Conservation (phyloP, 2,113 vertebrate species). For the Phasianus colchicus region DNA sequence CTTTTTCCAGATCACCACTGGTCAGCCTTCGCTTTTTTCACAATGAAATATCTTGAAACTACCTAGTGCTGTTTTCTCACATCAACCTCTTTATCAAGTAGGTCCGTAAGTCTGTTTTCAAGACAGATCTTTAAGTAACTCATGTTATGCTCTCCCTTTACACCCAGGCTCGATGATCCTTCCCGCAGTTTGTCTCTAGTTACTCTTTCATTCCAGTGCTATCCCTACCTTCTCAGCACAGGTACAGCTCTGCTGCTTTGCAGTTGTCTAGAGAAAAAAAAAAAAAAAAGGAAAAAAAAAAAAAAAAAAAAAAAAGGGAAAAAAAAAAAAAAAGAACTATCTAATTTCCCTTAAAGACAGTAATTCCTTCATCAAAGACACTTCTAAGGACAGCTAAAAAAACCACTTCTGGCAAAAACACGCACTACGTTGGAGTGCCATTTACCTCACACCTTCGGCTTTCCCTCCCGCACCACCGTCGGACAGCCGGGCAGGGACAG, state of each 20-base stretch:
- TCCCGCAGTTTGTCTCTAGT: neutral
- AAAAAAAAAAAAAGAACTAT: neutral
- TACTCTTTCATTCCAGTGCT: neutral
- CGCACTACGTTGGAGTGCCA: accelerated
- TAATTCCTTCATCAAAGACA: neutral
- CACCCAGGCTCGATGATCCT: neutral
- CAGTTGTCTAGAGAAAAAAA: accelerated
- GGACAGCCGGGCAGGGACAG: too few relatives aligned
- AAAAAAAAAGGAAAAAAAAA: neutral
- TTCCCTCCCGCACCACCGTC: too few relatives aligned
- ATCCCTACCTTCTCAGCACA: neutral
- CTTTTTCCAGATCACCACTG: neutral
- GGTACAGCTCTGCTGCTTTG: neutral
- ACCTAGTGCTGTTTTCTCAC: neutral
- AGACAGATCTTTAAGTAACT: neutral
- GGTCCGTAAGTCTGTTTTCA: neutral
- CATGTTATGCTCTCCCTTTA: neutral
- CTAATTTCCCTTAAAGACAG: neutral
- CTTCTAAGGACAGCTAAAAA: neutral
- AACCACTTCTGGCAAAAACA: neutral
- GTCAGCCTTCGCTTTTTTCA: neutral
- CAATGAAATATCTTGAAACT: neutral
- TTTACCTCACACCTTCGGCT: too few relatives aligned
- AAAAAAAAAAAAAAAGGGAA: neutral
- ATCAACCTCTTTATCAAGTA: neutral